A percentile compares a stretch with the other conserved stretches of the same genome.
Evolutionary conservation across 2,888 invertebrate genomes (phyloP).

Genomic region (Steinernema carpocapsae): DNA sequence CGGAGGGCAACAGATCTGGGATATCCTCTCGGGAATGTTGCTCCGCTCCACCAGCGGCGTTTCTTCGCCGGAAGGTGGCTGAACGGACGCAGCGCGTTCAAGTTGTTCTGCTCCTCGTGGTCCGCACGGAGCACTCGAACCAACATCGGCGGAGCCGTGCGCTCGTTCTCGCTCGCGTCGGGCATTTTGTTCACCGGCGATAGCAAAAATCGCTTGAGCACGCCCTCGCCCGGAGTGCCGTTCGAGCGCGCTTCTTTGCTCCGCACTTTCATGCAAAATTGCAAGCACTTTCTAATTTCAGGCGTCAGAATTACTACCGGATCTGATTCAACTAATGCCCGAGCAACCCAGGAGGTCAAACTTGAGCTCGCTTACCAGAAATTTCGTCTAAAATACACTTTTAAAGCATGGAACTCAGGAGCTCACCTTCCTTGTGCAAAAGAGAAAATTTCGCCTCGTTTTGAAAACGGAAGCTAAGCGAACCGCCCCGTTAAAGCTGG

Average conservation of each 20-base stretch:
- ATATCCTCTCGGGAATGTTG: slow-evolving; percentile 18
- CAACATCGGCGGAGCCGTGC: neutral
- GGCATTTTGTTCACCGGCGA: slow-evolving; percentile 40
- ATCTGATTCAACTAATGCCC: slow-evolving; percentile 69
- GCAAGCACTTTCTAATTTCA: no score
- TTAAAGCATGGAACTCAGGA: no score
- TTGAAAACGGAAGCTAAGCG: slow-evolving; percentile 65
- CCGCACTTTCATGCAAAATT: slow-evolving; percentile 57
- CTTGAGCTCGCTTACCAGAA: slow-evolving; percentile 67
- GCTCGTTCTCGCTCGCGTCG: neutral
- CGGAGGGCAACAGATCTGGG: slow-evolving; percentile 38
- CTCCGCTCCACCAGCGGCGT: slow-evolving; percentile 19
- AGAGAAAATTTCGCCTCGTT: no score
- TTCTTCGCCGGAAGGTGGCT: slow-evolving; percentile 8
- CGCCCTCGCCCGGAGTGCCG: slow-evolving; percentile 44
- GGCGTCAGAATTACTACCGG: slow-evolving; percentile 39
- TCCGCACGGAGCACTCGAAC: neutral
- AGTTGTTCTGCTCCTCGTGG: neutral
- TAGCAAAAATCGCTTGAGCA: slow-evolving; percentile 55
- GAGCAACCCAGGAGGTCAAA: slow-evolving; percentile 67
- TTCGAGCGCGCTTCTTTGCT: slow-evolving; percentile 56
- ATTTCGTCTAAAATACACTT: slow-evolving; percentile 66
- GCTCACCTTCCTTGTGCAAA: slow-evolving; percentile 67
- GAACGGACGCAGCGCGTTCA: neutral
- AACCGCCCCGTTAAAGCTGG: slow-evolving; percentile 69